Evolutionary conservation across 2,113 vertebrate species (phyloP).

Genomic region (Rhipidura dahli): DNA sequence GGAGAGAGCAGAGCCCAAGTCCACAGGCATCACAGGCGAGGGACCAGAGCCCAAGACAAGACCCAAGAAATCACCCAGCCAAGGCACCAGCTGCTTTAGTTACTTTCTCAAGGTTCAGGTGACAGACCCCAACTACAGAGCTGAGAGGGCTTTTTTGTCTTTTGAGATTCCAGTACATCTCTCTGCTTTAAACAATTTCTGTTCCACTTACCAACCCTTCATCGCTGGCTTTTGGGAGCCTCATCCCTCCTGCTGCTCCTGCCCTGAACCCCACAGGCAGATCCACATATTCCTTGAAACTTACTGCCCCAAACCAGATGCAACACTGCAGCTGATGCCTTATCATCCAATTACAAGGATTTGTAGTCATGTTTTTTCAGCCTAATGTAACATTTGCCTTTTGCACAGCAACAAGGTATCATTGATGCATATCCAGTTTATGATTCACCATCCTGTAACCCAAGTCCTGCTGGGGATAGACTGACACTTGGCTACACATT

Average conservation of each 20-base stretch:
- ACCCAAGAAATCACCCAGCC: not conserved
- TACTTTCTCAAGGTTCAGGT: not conserved
- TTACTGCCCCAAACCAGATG: not conserved
- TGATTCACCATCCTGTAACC: not conserved
- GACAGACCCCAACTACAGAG: not conserved
- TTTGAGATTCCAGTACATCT: not conserved
- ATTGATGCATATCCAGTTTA: not conserved
- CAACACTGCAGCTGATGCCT: not conserved
- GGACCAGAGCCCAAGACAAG: not conserved
- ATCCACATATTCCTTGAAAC: not conserved
- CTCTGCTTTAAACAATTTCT: not conserved
- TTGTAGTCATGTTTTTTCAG: not conserved
- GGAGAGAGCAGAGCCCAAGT: not conserved
- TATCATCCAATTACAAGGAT: not conserved
- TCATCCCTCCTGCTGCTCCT: not conserved
- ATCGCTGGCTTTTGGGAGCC: not conserved
- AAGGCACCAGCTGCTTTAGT: not conserved
- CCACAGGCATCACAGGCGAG: rapidly evolving
- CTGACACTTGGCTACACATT: not conserved
- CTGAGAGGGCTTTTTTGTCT: not conserved
- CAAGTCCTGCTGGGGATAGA: not conserved
- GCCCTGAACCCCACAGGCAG: not conserved
- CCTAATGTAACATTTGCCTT: not conserved
- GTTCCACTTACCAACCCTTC: not conserved
- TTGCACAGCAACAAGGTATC: not conserved